Percentiles rank a stretch among this genome's conserved stretches.
phyloP scores from a whole-genome alignment of 1,140 invertebrate genomes.

The Wiebesia pumilae region DNA sequence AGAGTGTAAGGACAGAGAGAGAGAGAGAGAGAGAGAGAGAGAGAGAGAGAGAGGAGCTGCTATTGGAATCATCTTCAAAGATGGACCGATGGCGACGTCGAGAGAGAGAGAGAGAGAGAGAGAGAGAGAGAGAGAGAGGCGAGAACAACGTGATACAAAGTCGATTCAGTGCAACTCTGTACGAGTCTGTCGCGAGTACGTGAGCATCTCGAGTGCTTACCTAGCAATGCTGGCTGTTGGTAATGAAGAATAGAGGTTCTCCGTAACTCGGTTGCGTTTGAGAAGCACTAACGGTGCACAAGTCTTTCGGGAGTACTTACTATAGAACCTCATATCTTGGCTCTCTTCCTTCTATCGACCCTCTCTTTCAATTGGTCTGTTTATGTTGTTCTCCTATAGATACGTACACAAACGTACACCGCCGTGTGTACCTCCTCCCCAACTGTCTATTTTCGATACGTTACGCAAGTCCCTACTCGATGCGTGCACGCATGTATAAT shows the following conservation, averaged over 20 bases:
- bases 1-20: slow-evolving; percentile 3
- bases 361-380: background rate
- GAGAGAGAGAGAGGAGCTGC: background rate
- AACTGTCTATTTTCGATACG: background rate
- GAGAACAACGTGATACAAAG: background rate
- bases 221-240: slow-evolving; percentile 53
- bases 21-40: background rate
- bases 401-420: background rate
- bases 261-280: slow-evolving; percentile 56
- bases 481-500: background rate
- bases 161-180: slow-evolving; percentile 53
- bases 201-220: slow-evolving; percentile 49
- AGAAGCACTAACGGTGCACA: slow-evolving; percentile 63
- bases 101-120: background rate
- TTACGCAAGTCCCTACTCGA: background rate
- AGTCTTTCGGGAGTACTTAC: slow-evolving; percentile 62
- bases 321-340: slow-evolving; percentile 47
- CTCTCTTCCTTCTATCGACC: slow-evolving; percentile 1
- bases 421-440: background rate
- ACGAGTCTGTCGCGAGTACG: slow-evolving; percentile 27
- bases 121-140: background rate
- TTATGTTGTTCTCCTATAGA: background rate
- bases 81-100: background rate
- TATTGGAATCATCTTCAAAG: background rate
- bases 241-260: slow-evolving; percentile 64